Base-by-base conservation (phyloP, 1,140 invertebrate genomes). In the Aphelenchoides avenae region DNA sequence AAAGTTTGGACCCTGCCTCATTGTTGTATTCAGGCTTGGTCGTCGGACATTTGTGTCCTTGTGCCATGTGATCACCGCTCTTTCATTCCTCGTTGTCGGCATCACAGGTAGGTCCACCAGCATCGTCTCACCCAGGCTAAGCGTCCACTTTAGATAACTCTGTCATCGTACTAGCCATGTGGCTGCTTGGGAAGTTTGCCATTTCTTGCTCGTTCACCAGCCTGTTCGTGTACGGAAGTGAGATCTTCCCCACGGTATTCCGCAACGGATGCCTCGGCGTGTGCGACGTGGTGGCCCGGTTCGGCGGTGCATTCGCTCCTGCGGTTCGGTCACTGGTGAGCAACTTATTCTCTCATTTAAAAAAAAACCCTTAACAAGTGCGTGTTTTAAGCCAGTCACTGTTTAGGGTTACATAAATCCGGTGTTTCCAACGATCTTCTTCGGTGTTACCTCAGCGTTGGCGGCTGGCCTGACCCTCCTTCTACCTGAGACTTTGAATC, bases 121-220 rank as follows among this genome's bases (percentile, higher is more conserved):
- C 4, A 42, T n/a, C 24, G 31, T 37, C 15, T 9, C 29, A 7
- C 20, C 20, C 48, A 47, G 34, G 34, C 11, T 36, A 36, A 13
- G n/a, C 11, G n/a, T 36, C 44, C 5, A 3, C 11, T 55, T 56
- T 52, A 55, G 52, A 58, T n/a, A 52, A 44, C 39, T 9, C 20
- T 13, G 31, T 18, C n/a, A 27, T 46, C 18, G 36, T 26, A n/a
- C 39, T 65, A 3, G n/a, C 48, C 11, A 33, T 65, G 18, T 66
- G 64, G 64, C 46, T 66, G 15, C 31, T 66, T 27, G 64, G 56
- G 13, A 66, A 66, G 36, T 66, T 66, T 30, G 48, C 40, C 15
- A 66, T 66, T 39, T 64, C 66, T 4, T 47, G 62, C 37, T 42
- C 66, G 7, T 66, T 66, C 36, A 66, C 67, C 18, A 24, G 42